Evolutionary conservation across 2,888 invertebrate genomes (phyloP).

Genomic region (Limnephilus marmoratus): DNA sequence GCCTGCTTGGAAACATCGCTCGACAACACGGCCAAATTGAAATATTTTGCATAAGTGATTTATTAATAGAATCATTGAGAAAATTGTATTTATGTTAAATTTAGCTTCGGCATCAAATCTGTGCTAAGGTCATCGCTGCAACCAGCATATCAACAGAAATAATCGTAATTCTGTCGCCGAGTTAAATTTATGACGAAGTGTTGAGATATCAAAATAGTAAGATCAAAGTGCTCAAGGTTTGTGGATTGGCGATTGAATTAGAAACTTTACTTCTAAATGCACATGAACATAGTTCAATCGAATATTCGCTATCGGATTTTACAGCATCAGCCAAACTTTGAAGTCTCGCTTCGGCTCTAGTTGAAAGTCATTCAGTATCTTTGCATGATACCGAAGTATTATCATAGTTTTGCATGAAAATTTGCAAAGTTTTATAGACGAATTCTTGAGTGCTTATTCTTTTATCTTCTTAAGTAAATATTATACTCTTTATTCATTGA

Average conservation of each 20-base stretch:
- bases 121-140: neutral
- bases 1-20: neutral
- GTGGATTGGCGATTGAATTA: neutral
- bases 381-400: neutral
- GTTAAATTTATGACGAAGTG: neutral
- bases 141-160: neutral
- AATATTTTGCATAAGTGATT: neutral
- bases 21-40: neutral
- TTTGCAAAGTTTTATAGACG: neutral
- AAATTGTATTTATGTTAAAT: neutral
- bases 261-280: neutral
- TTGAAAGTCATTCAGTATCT: neutral
- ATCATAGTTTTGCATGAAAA: neutral
- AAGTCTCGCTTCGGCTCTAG: neutral
- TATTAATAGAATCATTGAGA: neutral
- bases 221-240: neutral
- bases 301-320: neutral
- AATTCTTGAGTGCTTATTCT: too few species aligned
- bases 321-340: neutral
- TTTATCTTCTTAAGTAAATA: too few species aligned
- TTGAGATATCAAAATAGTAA: neutral
- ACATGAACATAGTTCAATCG: neutral
- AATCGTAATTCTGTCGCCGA: neutral
- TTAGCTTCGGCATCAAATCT: conserved; percentile 12
- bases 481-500: too few species aligned